phyloP scores from a whole-genome alignment of 2,113 vertebrate species.

The Anoura caudifer region DNA sequence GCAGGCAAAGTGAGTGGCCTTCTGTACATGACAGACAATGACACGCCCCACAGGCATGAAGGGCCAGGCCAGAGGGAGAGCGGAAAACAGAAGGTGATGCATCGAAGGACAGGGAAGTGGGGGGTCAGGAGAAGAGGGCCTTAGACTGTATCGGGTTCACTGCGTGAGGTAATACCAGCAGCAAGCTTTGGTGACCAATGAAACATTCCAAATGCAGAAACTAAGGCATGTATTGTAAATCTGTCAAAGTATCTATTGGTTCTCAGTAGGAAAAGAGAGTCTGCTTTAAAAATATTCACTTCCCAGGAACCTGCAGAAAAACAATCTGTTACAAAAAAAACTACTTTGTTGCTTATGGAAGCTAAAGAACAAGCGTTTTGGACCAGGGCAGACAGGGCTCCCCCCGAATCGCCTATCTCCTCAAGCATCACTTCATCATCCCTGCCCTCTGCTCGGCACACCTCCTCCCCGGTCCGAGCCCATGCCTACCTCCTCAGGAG shows the following conservation, averaged over 20 bases:
- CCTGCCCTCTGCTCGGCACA: background rate
- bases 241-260: background rate
- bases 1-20: background rate
- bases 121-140: background rate
- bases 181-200: background rate
- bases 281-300: background rate
- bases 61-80: background rate
- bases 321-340: background rate
- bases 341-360: background rate
- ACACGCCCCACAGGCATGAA: background rate
- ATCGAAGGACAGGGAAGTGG: background rate
- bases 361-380: background rate
- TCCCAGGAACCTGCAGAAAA: background rate
- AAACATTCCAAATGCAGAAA: background rate
- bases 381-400: background rate
- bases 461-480: background rate
- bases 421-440: background rate
- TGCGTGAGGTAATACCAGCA: background rate
- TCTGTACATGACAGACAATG: background rate
- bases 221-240: background rate
- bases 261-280: background rate
- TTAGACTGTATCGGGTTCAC: background rate
- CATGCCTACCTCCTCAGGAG: background rate
- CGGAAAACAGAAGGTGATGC: background rate
- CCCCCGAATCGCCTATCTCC: background rate